Evolutionary conservation across 2,797 vertebrate genomes (phyloP).

Genomic region (Cynopterus sphinx): DNA sequence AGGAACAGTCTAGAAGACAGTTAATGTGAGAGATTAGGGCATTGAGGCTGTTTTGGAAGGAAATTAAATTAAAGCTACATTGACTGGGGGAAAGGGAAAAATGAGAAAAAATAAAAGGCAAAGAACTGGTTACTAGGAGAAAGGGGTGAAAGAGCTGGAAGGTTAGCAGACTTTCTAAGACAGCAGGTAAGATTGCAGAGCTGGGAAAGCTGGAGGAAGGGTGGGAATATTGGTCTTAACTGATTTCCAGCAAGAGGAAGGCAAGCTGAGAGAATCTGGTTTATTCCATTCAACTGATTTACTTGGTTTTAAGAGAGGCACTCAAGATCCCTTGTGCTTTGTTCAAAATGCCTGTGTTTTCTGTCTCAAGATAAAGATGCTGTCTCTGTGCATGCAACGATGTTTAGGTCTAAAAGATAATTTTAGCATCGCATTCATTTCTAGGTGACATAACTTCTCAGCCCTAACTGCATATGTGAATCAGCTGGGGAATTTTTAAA

Average conservation of each 20-base stretch:
- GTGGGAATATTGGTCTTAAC: background rate
- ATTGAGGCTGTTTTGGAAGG: background rate
- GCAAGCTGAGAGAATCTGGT: background rate
- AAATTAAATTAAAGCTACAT: background rate
- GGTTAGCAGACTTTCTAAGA: background rate
- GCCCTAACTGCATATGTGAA: background rate
- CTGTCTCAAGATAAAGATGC: background rate
- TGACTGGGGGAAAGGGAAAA: background rate
- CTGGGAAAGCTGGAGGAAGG: background rate
- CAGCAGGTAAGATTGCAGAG: background rate
- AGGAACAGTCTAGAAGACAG: background rate
- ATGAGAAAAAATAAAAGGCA: background rate
- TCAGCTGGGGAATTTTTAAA: background rate
- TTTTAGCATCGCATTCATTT: background rate
- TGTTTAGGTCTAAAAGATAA: background rate
- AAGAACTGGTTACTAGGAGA: background rate
- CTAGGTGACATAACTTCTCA: background rate
- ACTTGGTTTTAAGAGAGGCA: background rate
- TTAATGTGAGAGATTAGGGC: too few relatives aligned
- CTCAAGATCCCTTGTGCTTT: background rate
- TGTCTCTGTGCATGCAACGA: background rate
- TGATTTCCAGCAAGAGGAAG: background rate
- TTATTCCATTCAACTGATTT: background rate
- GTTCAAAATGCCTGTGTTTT: background rate
- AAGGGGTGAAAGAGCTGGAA: background rate